phyloP scores from a whole-genome alignment of 2,797 vertebrate genomes.

The Pangasius sanitwongsei region DNA sequence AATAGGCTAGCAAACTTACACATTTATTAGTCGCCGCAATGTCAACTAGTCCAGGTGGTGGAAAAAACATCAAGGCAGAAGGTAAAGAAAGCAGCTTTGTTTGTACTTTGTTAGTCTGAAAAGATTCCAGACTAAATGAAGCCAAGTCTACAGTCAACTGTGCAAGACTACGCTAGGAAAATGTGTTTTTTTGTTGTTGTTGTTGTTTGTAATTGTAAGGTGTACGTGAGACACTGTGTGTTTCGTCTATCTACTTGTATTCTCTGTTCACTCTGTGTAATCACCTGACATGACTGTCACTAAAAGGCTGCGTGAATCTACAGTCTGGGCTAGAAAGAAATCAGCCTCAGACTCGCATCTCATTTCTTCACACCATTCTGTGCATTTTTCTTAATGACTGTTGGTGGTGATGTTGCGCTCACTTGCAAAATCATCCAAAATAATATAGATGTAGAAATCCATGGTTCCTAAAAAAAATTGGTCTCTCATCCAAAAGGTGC shows the following conservation, averaged over 20 bases:
- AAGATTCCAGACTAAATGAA: not conserved
- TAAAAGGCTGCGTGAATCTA: not conserved
- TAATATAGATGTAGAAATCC: not conserved
- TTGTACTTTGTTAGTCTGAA: not conserved
- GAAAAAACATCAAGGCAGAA: not conserved
- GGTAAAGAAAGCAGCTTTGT: not conserved
- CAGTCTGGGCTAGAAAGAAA: not conserved
- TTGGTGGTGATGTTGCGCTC: not conserved
- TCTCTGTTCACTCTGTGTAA: not conserved
- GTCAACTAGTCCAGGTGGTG: not conserved
- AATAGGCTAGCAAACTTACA: not conserved
- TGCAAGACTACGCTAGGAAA: not conserved
- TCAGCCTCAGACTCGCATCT: not conserved
- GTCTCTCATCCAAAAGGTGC: not conserved
- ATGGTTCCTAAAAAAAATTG: not conserved
- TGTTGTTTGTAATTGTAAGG: not conserved
- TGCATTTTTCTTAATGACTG: not conserved
- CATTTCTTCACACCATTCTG: not conserved
- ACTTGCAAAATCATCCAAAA: not conserved
- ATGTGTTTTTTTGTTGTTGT: not conserved
- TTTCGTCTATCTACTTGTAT: not conserved
- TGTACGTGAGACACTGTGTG: not conserved
- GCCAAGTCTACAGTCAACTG: not conserved
- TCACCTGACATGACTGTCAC: not conserved
- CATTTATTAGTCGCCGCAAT: not conserved